phyloP scores from a whole-genome alignment of 2,888 invertebrate species.

The Troides helena region DNA sequence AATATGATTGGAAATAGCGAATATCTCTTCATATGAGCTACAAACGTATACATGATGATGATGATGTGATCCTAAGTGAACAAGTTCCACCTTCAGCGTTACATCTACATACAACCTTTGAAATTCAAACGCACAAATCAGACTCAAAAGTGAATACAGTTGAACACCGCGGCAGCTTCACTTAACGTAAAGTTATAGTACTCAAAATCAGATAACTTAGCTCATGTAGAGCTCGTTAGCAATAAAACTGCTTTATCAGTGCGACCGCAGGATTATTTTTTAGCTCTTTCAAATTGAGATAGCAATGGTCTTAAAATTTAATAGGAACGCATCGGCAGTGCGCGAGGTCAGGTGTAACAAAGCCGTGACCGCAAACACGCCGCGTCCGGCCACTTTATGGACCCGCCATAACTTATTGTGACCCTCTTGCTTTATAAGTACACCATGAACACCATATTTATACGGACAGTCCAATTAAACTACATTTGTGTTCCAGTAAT shows the following conservation, averaged over 20 bases:
- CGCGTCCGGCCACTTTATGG: slow-evolving; percentile 25
- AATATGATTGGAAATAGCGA: too few relatives aligned
- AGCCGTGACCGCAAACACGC: slow-evolving; percentile 23
- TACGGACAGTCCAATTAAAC: neutral
- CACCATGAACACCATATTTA: slow-evolving; percentile 1
- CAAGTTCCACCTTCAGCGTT: too few relatives aligned
- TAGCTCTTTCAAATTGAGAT: slow-evolving; percentile 24
- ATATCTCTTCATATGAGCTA: too few relatives aligned
- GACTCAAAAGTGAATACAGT: too few relatives aligned
- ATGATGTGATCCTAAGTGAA: too few relatives aligned
- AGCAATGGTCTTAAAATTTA: slow-evolving; percentile 26
- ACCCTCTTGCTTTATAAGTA: slow-evolving; percentile 11
- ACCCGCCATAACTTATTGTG: slow-evolving; percentile 22
- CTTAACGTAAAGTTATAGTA: neutral
- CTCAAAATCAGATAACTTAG: neutral
- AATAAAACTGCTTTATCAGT: slow-evolving; percentile 9
- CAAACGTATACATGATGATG: too few relatives aligned
- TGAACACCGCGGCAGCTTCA: too few relatives aligned
- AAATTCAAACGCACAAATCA: too few relatives aligned
- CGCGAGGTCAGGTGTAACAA: slow-evolving; percentile 29
- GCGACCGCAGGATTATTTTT: slow-evolving; percentile 21
- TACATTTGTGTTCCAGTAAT: too few relatives aligned
- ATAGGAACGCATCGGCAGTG: slow-evolving; percentile 17
- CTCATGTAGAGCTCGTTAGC: neutral
- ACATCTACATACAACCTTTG: too few relatives aligned